Conservation (phyloP, 1,140 invertebrate genomes). For the Euura saliciscinereae region DNA sequence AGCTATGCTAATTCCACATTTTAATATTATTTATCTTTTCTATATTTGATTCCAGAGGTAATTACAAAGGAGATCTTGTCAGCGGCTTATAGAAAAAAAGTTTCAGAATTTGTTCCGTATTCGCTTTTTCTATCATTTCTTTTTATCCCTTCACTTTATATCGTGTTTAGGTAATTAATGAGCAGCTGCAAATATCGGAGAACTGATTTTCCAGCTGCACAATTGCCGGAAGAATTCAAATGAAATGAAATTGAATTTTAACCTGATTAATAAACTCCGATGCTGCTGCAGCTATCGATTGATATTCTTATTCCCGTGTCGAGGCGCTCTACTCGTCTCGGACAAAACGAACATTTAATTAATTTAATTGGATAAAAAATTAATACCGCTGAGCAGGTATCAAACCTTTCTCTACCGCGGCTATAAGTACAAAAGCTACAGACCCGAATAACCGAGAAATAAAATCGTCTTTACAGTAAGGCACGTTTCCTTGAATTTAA, state of each 20-base stretch:
- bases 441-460: neutral
- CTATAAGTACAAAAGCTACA: neutral
- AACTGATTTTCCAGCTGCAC: neutral
- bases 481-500: neutral
- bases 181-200: no score
- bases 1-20: neutral
- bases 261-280: neutral
- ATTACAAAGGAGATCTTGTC: neutral
- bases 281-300: neutral
- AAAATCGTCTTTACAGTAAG: neutral
- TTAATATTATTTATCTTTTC: neutral
- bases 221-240: neutral
- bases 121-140: neutral
- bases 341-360: neutral
- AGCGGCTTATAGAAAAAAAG: neutral
- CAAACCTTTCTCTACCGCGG: neutral
- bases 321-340: no score
- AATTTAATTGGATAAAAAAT: neutral
- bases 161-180: no score
- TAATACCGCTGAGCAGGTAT: neutral
- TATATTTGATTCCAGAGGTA: neutral
- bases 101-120: neutral
- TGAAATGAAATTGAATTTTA: neutral
- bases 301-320: neutral
- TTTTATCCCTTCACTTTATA: neutral